Base-by-base conservation (phyloP, 2,797 vertebrate genomes). In the Poliocrania exsul region DNA sequence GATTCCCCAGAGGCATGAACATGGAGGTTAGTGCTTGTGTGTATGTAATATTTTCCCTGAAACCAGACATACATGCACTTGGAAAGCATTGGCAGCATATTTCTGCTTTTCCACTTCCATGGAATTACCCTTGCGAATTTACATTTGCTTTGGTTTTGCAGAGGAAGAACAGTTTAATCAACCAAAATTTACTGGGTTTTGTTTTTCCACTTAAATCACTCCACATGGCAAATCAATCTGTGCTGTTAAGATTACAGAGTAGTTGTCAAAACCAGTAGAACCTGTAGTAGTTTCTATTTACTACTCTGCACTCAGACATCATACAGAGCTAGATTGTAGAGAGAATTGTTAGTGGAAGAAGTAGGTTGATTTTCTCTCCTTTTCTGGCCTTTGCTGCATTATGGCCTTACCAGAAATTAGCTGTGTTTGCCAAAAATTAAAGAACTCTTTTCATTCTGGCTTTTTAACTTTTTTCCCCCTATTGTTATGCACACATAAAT, bases 211-310 rank as follows among this genome's bases (percentile, higher is more conserved):
- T 69, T 69, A 58, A 73, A 88, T 90, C 37, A 35, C 25, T 84
- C 66, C 74, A 86, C 78, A 60, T 81, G 78, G 62, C 51, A 81
- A 92, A 77, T 90, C 64, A 92, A 37, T 80, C 73, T 92, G 62
- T 90, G 49, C 51, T 84, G 49, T 70, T 88, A 88, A 54, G 51
- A 17, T 54, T 54, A 81, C 17, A 56, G 24, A 67, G n/a, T 69
- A 66, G 49, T 46, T 85, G 42, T 82, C 40, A 72, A 56, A 92
- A 90, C 5, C 33, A 44, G 16, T 35, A 60, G 40, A 86, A 88
- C 26, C 40, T 93, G 64, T 49, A 75, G 46, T 28, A 60, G 54
- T 61, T 81, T 19, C 40, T 88, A 11, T 74, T 95, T 88, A 83
- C 38, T 78, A 29, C 37, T 35, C 53, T 81, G 58, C 10, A 31